Conservation (phyloP, 2,888 invertebrate genomes). For the Leptopilina syphax region DNA sequence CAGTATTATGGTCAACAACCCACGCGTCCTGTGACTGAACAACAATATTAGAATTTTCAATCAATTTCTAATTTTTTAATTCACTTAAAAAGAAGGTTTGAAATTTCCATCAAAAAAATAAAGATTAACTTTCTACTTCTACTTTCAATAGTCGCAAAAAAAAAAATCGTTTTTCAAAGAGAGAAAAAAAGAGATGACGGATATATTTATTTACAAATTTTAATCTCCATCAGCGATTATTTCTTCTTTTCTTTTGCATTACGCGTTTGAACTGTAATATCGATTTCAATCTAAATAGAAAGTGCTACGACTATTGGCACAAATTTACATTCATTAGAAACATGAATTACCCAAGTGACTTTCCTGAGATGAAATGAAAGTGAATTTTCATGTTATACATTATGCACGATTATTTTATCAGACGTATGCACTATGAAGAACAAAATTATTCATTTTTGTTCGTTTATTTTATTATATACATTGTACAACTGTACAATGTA, state of each 20-base stretch:
- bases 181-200: not conserved
- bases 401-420: slow-evolving; percentile 26
- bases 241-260: not conserved
- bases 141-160: too few relatives aligned
- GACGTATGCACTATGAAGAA: not conserved
- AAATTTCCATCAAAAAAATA: too few relatives aligned
- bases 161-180: too few relatives aligned
- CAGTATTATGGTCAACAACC: slow-evolving; percentile 48
- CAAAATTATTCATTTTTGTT: too few relatives aligned
- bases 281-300: slow-evolving; percentile 61
- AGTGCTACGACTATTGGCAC: slow-evolving; percentile 50
- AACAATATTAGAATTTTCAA: slow-evolving; percentile 59
- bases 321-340: not conserved
- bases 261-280: slow-evolving; percentile 49
- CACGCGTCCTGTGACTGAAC: slow-evolving; percentile 67
- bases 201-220: not conserved
- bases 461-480: too few relatives aligned
- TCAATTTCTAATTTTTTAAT: too few relatives aligned
- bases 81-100: too few relatives aligned
- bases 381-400: slow-evolving; percentile 19
- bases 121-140: too few relatives aligned
- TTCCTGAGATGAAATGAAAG: slow-evolving; percentile 31
- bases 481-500: too few relatives aligned
- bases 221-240: not conserved
- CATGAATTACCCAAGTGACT: slow-evolving; percentile 19